Conservation (phyloP, 2,888 invertebrate species). For the Euplexia lucipara region DNA sequence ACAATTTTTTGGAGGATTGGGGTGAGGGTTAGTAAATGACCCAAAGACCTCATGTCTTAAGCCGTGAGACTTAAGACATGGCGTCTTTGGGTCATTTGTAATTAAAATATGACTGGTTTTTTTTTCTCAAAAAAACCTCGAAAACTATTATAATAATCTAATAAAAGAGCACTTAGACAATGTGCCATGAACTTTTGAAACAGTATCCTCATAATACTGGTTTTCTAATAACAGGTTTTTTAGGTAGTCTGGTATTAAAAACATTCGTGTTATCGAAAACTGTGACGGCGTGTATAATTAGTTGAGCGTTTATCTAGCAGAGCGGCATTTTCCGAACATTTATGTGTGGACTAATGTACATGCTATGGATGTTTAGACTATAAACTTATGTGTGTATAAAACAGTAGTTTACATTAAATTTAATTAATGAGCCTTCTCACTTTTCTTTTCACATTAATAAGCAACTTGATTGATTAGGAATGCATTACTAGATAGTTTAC, state of each 20-base stretch:
- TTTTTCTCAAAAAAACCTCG: too few relatives aligned
- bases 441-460: conserved; percentile 20
- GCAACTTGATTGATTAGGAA: conserved; percentile 10
- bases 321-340: conserved; percentile 33
- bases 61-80: too few relatives aligned
- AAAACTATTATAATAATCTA: too few relatives aligned
- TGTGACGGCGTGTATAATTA: conserved; percentile 24
- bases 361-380: conserved; percentile 10
- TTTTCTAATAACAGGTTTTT: conserved; percentile 12
- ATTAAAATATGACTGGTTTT: too few relatives aligned
- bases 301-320: conserved; percentile 21
- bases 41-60: too few relatives aligned
- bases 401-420: background rate
- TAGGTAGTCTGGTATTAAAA: conserved; percentile 4
- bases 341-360: too few relatives aligned
- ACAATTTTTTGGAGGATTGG: too few relatives aligned
- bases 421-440: conserved; percentile 2
- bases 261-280: conserved; percentile 30
- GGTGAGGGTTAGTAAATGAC: too few relatives aligned
- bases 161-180: background rate
- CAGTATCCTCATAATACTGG: background rate
- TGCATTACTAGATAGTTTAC: conserved; percentile 1
- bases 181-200: conserved; percentile 10
- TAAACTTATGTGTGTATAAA: background rate
- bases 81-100: too few relatives aligned